Percentiles rank a stretch among this genome's conserved stretches.
Evolutionary conservation across 2,888 invertebrate genomes (phyloP).

Genomic region (Zelleria hepariella): DNA sequence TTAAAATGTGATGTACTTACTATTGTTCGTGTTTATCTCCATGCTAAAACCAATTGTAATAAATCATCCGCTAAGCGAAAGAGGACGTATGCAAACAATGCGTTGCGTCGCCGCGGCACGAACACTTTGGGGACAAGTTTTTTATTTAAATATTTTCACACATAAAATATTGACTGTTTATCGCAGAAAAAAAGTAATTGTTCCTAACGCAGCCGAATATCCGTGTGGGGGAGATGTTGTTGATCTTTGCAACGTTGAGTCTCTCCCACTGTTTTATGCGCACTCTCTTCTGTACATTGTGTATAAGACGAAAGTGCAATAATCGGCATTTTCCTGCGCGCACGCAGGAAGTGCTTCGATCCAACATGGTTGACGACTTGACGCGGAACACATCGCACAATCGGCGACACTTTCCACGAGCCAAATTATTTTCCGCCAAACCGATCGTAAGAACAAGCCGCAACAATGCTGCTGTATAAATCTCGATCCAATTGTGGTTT

Average conservation of each 20-base stretch:
- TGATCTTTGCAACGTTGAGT: neutral
- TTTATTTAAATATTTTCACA: neutral
- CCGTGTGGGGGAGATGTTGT: neutral
- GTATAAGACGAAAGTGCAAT: constrained; percentile 12
- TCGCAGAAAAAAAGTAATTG: neutral
- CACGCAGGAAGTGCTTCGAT: constrained; percentile 18
- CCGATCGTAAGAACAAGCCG: too few species aligned
- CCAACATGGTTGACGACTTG: neutral
- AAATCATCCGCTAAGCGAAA: neutral
- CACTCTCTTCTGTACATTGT: constrained; percentile 6
- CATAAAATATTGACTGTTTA: neutral
- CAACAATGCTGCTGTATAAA: too few species aligned
- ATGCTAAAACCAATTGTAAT: neutral
- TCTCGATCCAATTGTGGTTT: neutral
- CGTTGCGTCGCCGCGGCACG: neutral
- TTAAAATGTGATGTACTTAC: too few species aligned
- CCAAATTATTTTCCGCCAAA: neutral
- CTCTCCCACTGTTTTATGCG: neutral
- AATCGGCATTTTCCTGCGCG: constrained; percentile 14
- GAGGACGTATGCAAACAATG: neutral
- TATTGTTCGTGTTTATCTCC: neutral
- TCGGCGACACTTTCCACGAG: neutral
- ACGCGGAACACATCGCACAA: neutral
- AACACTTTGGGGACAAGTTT: neutral
- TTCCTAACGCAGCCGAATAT: neutral